phyloP scores from a whole-genome alignment of 2,797 vertebrate species.

The Corythornis leucogaster region DNA sequence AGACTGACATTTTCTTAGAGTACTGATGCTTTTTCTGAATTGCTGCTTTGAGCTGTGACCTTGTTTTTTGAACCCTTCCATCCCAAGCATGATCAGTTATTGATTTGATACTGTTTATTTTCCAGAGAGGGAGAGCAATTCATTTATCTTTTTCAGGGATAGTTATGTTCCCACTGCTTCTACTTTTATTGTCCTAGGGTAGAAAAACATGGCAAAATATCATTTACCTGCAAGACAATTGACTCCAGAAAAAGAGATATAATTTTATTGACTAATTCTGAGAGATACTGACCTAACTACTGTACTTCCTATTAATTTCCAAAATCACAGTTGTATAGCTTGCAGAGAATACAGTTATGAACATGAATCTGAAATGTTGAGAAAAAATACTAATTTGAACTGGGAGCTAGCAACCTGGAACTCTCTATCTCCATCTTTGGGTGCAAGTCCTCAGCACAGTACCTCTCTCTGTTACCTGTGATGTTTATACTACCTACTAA shows the following conservation, averaged over 20 bases:
- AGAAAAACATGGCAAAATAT: background rate
- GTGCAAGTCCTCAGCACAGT: background rate
- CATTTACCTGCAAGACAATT: background rate
- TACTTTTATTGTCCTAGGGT: background rate
- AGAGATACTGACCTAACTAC: background rate
- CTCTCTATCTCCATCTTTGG: background rate
- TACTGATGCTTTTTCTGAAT: conserved; percentile 10
- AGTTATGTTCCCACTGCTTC: background rate
- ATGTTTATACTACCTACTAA: background rate
- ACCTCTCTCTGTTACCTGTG: background rate
- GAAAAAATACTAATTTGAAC: background rate
- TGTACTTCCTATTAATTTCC: background rate
- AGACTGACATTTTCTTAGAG: background rate
- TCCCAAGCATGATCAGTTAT: background rate
- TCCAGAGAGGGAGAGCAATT: background rate
- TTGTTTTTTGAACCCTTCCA: background rate
- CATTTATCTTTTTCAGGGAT: background rate
- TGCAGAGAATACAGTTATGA: background rate
- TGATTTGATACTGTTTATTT: background rate
- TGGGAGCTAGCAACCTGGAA: background rate
- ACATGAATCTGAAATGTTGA: background rate
- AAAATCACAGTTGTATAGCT: background rate
- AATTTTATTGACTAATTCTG: background rate
- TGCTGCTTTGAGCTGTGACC: background rate
- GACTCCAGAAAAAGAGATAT: background rate